These are phyloP conservation scores for Oscheius onirici DNA, from an alignment of 2,888 invertebrate genomes.

Conservation along the genomic window DNA sequence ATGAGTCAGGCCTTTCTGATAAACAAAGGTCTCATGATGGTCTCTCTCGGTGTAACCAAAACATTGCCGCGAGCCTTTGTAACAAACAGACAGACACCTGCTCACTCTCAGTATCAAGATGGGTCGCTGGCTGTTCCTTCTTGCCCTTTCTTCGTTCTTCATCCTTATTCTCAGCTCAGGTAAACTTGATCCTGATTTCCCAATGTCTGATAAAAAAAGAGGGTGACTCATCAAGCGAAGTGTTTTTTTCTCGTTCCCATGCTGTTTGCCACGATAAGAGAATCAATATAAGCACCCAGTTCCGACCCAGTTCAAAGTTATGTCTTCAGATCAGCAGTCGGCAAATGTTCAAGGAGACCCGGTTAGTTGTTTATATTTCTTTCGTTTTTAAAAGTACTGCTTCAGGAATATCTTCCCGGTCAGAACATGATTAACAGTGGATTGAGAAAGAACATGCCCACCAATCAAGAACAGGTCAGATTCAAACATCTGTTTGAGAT, in stretches of 20 bases:
- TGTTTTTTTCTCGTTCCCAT: background rate
- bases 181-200: background rate
- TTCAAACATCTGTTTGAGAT: no score
- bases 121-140: background rate
- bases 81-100: no score
- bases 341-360: background rate
- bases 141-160: background rate
- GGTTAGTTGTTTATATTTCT: background rate
- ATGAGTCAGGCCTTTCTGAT: no score
- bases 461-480: no score
- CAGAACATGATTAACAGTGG: constrained; percentile 19
- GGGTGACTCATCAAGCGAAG: background rate
- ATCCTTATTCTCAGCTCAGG: background rate
- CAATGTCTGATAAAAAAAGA: background rate
- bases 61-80: no score
- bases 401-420: background rate
- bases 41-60: no score
- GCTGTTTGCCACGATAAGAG: background rate
- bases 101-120: background rate
- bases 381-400: background rate
- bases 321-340: background rate
- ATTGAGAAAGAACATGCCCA: background rate
- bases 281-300: background rate
- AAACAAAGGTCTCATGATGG: no score
- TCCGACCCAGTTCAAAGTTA: background rate